Base-by-base conservation (phyloP, 2,113 vertebrate genomes). In the Cyanoliseus patagonus region DNA sequence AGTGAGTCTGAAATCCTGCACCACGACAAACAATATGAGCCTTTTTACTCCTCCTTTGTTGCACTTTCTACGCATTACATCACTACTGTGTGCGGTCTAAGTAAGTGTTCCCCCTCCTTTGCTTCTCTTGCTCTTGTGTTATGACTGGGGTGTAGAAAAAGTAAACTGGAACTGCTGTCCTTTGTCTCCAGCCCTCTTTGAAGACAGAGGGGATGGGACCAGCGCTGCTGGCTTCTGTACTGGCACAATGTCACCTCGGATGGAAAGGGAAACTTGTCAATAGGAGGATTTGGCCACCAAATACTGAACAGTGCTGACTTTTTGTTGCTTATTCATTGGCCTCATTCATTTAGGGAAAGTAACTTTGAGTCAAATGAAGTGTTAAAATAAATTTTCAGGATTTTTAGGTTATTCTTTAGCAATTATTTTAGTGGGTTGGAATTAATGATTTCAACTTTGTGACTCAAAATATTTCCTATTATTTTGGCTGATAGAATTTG, bases 31-130 rank as follows among this genome's bases (percentile, higher is more conserved):
- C 99, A 99, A 83, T 99, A 99, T 12, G 99, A 99, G 98, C 99
- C 99, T 11, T 99, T 99, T 97, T 99, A 99, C 98, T 99, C 99
- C 1, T 99, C 99, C 42, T 99, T 99, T 9, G 98, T 99, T 97
- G 99, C 99, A 7, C 99, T 99, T 79, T 99, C 99, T 92, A 99
- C 99, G 7, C 99, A 99, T 98, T 99, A 99, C 98, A 99, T 99
- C 98, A 99, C 99, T 94, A 99, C 99, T 63, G 99, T 99, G 81
- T 99, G 99, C 95, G 98, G 99, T 94, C 99, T 99, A 88, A 99
- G 99, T 99, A 98, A 97, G 99, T 99, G 90, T 42, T 35, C 23
- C n/a, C 6, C 10, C 0, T 69, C 51, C 41, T 72, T 67, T 27
- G 20, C 27, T 64, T 41, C 63, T 55, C 42, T 59, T 51, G n/a